Percentiles rank a stretch among this genome's conserved stretches.
These are phyloP conservation scores for Porphyrio hochstetteri DNA, from an alignment of 2,113 vertebrate genomes.

Conservation along the genomic window DNA sequence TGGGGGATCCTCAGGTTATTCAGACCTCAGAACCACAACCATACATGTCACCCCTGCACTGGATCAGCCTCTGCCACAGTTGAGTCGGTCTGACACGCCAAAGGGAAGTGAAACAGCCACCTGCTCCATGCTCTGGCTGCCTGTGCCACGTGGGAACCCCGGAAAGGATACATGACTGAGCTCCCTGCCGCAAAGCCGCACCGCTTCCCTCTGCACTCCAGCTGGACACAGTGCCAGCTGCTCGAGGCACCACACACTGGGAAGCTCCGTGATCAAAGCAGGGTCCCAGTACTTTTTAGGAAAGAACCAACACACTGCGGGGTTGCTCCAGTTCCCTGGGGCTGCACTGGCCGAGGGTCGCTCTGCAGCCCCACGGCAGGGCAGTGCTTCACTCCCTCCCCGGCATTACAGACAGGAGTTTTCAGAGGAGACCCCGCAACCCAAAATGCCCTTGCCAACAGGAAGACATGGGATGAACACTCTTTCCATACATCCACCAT, in stretches of 20 bases:
- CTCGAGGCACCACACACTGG: not conserved
- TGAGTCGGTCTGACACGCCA: not conserved
- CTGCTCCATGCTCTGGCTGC: not conserved
- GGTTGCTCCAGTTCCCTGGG: fast-evolving
- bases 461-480: fast-evolving
- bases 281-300: no score
- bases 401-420: not conserved
- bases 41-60: not conserved
- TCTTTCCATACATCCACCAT: not conserved
- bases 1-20: not conserved
- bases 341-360: fast-evolving
- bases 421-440: not conserved
- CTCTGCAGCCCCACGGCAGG: not conserved
- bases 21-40: not conserved
- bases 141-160: fast-evolving
- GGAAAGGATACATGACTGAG: fast-evolving
- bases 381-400: not conserved
- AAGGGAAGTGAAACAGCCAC: not conserved
- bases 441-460: no score
- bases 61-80: not conserved
- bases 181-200: fast-evolving
- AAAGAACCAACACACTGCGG: not conserved
- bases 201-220: not conserved
- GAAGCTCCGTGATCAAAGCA: not conserved
- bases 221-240: not conserved